Evolutionary conservation across 1,140 invertebrate genomes (phyloP).

Genomic region (Sycophila sp.): DNA sequence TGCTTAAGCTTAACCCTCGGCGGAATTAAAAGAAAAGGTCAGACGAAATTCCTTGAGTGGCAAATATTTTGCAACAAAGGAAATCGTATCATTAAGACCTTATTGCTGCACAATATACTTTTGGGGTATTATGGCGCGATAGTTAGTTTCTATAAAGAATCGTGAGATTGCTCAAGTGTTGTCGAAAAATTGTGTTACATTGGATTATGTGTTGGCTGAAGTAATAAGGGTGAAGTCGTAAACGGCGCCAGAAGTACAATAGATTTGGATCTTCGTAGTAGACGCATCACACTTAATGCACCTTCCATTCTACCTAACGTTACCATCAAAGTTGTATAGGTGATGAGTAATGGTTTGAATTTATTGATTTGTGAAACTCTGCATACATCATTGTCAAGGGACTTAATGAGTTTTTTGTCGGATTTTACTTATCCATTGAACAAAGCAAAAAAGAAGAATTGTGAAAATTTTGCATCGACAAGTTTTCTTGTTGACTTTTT

Average conservation of each 20-base stretch:
- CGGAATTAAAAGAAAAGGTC: too few species aligned
- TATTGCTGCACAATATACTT: conserved; percentile 12
- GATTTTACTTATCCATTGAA: not conserved
- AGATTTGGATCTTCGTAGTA: not conserved
- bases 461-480: not conserved
- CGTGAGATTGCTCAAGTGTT: conserved; percentile 9
- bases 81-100: not conserved
- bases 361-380: too few species aligned
- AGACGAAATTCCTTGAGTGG: not conserved
- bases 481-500: not conserved
- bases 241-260: not conserved
- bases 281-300: not conserved
- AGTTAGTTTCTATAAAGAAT: not conserved
- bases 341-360: too few species aligned
- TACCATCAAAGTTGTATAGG: not conserved
- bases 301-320: too few species aligned
- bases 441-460: not conserved
- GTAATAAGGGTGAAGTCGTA: conserved; percentile 38
- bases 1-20: not conserved
- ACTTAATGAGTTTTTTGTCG: too few species aligned
- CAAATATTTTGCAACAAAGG: not conserved
- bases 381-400: too few species aligned
- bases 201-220: conserved; percentile 47
- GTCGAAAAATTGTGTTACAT: conserved; percentile 42
- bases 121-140: not conserved